Base-by-base conservation (phyloP, 2,113 vertebrate genomes). In the Lucifuga dentata region DNA sequence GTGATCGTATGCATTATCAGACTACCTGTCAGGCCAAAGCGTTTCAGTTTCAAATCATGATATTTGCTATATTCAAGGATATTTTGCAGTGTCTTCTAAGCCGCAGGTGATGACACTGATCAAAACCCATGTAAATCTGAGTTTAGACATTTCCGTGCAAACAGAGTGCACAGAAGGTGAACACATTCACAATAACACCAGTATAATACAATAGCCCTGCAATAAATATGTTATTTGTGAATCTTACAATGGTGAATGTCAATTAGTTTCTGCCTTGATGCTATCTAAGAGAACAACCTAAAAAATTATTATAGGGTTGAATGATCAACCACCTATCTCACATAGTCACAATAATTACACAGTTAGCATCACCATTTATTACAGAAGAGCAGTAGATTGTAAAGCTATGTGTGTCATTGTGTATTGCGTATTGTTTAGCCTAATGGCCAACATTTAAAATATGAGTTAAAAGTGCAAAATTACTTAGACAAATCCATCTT, bases 81-180 rank as follows among this genome's bases (percentile, higher is more conserved):
- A 78, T 82, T 84, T 78, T 45, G 63, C 76, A 68, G 86, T 69
- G 81, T 85, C 76, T 83, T 57, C 29, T 51, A 63, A 61, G 80
- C 81, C 79, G 50, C 17, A 7, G 74, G 83, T 40, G 71, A 58
- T 16, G 69, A 78, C 50, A 59, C 26, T 65, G 73, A 89, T 87
- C 70, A 86, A 81, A 85, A 68, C 40, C 16, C 73, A 29, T 62
- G 52, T 5, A 68, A 72, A 86, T 74, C 36, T 36, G 20, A 75
- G 63, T 24, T 58, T 57, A 10, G 55, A 73, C 66, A 53, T 72
- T 68, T 68, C 16, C 26, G 45, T 49, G 21, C 35, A 58, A 73
- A 70, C 35, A 43, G 41, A 35, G 12, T 50, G 33, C 8, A 36
- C 39, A 67, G 32, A 40, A 33, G 23, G 13, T 29, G 16, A 23